Percentiles rank a stretch among this genome's conserved stretches.
Conservation (phyloP, 2,113 vertebrate species). For the Ctenomys sociabilis region DNA sequence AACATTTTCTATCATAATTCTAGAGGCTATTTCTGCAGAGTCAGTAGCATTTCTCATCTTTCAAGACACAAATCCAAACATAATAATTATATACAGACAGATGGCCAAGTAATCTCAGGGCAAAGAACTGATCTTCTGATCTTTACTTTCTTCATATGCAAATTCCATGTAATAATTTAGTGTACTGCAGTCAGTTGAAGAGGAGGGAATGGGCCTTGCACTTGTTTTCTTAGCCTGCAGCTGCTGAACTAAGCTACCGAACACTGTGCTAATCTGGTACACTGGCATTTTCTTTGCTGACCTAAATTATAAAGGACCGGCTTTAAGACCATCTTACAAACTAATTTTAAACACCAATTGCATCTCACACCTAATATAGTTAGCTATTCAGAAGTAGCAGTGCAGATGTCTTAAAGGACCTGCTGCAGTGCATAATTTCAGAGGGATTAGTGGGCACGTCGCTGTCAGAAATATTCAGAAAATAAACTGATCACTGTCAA, state of each 20-base stretch:
- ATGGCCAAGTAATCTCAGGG: background rate
- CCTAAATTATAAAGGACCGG: conserved; percentile 82
- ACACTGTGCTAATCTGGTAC: conserved; percentile 72
- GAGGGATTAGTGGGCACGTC: conserved; percentile 42
- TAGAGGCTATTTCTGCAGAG: conserved; percentile 11
- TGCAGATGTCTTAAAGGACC: conserved; percentile 38
- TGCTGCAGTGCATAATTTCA: conserved; percentile 19
- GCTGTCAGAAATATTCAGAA: conserved; percentile 53
- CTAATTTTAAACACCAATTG: conserved; percentile 81
- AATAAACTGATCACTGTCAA: background rate
- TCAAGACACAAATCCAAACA: background rate
- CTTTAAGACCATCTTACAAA: conserved; percentile 80
- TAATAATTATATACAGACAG: background rate
- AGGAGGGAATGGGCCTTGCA: background rate
- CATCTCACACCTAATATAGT: conserved; percentile 70
- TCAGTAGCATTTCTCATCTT: conserved; percentile 1
- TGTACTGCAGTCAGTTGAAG: background rate
- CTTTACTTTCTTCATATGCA: conserved; percentile 21
- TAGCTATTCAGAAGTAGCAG: conserved; percentile 62
- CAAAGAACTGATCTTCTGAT: conserved; percentile 16
- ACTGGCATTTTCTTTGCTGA: conserved; percentile 70
- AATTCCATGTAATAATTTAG: conserved; percentile 7
- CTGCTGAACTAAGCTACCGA: conserved; percentile 46
- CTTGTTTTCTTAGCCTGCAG: conserved; percentile 45
- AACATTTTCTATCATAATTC: background rate